phyloP scores from a whole-genome alignment of 2,888 invertebrate species.

The Ernsta delagoae region DNA sequence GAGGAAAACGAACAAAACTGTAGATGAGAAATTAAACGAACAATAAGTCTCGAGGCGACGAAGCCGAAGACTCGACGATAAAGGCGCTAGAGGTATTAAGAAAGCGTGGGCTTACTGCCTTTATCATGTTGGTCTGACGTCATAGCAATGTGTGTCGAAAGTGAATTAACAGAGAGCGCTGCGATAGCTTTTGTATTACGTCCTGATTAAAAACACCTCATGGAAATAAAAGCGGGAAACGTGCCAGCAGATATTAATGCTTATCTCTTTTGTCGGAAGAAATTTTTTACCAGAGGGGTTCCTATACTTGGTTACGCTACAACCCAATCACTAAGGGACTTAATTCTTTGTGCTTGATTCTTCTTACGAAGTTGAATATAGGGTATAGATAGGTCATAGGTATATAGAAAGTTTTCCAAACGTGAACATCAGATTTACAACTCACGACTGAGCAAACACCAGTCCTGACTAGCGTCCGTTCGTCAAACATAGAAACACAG shows the following conservation, averaged over 20 bases:
- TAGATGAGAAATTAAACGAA: conserved; percentile 31
- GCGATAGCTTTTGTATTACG: neutral
- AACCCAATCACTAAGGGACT: too few relatives aligned
- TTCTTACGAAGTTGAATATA: too few relatives aligned
- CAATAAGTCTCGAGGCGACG: conserved; percentile 28
- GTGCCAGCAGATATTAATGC: neutral
- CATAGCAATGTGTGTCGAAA: conserved; percentile 13
- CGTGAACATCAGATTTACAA: neutral
- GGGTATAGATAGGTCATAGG: too few relatives aligned
- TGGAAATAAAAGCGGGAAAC: neutral
- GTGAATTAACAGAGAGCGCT: neutral
- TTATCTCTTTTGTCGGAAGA: too few relatives aligned
- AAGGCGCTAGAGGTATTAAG: conserved; percentile 21
- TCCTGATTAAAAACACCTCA: neutral
- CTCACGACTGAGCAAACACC: neutral
- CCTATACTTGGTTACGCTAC: too few relatives aligned
- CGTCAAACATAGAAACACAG: conserved; percentile 9
- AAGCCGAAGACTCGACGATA: conserved; percentile 16
- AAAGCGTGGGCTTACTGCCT: conserved; percentile 18
- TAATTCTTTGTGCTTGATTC: too few relatives aligned
- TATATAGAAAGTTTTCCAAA: neutral
- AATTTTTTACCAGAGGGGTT: too few relatives aligned
- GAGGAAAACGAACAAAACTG: conserved; percentile 2
- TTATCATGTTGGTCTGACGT: conserved; percentile 15
- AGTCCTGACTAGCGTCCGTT: conserved; percentile 17